Evolutionary conservation across 2,888 invertebrate species (phyloP).

Genomic region (Gastrophysa polygoni): DNA sequence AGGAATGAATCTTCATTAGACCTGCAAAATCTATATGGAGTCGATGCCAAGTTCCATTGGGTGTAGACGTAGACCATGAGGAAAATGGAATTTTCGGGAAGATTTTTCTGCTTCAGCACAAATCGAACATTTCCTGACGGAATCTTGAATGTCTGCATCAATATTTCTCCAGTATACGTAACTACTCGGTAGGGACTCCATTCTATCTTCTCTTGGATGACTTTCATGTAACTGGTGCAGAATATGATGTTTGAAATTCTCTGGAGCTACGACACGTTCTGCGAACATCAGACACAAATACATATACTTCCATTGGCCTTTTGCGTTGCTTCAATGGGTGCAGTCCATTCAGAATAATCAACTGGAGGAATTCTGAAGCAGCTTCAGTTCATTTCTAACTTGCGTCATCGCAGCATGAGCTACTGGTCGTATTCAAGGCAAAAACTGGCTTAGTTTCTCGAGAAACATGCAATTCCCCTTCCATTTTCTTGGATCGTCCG

Average conservation of each 20-base stretch:
- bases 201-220: not conserved
- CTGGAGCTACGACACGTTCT: not conserved
- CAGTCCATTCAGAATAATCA: too few relatives aligned
- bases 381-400: too few relatives aligned
- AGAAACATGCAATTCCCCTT: too few relatives aligned
- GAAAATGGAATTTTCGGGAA: not conserved
- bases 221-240: not conserved
- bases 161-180: not conserved
- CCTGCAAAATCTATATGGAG: not conserved
- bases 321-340: too few relatives aligned
- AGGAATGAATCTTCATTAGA: not conserved
- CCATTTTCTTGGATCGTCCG: too few relatives aligned
- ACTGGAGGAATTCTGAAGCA: too few relatives aligned
- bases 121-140: not conserved
- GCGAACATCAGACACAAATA: not conserved
- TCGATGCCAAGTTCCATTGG: not conserved
- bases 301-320: too few relatives aligned
- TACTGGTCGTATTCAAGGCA: too few relatives aligned
- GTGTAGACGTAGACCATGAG: not conserved
- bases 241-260: not conserved
- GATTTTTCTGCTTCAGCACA: not conserved
- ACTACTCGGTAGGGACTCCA: not conserved
- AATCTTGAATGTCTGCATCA: too few relatives aligned
- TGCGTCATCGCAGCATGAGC: too few relatives aligned
- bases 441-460: too few relatives aligned